Evolutionary conservation across 2,797 vertebrate species (phyloP).

Genomic region (Acanthis flammea): DNA sequence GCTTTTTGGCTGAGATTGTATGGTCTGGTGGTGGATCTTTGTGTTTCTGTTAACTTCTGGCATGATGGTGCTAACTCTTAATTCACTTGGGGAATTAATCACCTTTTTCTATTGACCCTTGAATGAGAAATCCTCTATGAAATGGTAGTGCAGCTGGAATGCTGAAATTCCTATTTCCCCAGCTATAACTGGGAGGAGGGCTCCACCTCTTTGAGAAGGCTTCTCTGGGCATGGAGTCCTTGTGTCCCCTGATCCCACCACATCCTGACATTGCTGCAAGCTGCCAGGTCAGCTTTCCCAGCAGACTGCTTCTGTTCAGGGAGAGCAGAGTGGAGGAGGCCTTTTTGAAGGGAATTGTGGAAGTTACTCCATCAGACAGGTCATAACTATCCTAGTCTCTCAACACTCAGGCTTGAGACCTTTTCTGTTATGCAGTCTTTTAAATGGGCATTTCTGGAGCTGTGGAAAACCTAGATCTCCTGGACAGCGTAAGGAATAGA

Average conservation of each 20-base stretch:
- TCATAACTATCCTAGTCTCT: not conserved
- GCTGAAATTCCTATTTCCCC: not conserved
- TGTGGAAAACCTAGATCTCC: not conserved
- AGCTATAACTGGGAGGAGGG: not conserved
- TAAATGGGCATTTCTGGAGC: not conserved
- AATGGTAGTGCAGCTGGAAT: not conserved
- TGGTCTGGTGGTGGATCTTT: not conserved
- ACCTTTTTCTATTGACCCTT: not conserved
- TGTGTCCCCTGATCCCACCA: not conserved
- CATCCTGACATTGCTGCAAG: rapidly evolving
- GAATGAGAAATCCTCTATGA: not conserved
- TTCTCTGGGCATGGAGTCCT: not conserved
- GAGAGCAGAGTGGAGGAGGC: not conserved
- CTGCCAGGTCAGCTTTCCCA: rapidly evolving
- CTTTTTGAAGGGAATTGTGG: not conserved
- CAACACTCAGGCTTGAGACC: not conserved
- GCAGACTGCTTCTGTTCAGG: rapidly evolving
- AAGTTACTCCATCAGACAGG: not conserved
- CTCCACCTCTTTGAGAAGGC: not conserved
- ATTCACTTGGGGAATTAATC: not conserved
- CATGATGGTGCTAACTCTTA: rapidly evolving
- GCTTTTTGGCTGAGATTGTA: not conserved
- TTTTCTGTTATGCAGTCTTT: not conserved
- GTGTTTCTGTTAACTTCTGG: not conserved
- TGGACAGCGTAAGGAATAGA: not conserved